Evolutionary conservation across 2,113 vertebrate species (phyloP), one percentile per base, ranked within the genome.

Genomic region (Struthio camelus): DNA sequence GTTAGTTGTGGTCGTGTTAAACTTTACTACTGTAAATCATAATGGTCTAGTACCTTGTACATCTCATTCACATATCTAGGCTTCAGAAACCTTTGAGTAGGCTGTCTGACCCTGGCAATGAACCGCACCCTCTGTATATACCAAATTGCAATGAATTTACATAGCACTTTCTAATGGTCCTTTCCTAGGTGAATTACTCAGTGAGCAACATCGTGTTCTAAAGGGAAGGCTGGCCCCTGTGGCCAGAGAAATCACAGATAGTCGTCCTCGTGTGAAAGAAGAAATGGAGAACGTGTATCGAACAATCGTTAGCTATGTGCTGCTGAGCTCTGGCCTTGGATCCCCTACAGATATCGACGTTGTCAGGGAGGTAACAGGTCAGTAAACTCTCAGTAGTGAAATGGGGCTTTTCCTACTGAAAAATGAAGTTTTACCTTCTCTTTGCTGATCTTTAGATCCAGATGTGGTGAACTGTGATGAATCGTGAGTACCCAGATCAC

Each of bases 231-330:
- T 99, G 95, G 95, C 96, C 62, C 90, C 97, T 16, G 23, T 99
- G 84, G 96, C 97, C 88, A 98, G 98, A 94, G 98, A 98, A 71
- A 99, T 99, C 97, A 98, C 98, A 3, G 98, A 99, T 32, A 97
- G 90, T 62, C 89, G 86, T 76, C 98, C 98, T 32, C 97, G 61
- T 76, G 80, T 77, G 3, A 94, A 96, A 67, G 98, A 98, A 10
- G 98, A 99, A 34, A 61, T 98, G 34, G 98, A 99, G 10, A 97
- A 80, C 24, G 83, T 99, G 44, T 99, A 99, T 91, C 94, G 70
- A 17, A 98, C 98, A 87, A 98, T 99, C 0, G 69, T 99, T 71
- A 97, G 97, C 79, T 99, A 98, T 2, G 85, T 98, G 58, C 89
- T 99, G 77, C 98, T 99, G 32, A 95, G 97, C 42, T 99, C 99